Evolutionary conservation across 2,113 vertebrate genomes (phyloP).

Genomic region (Collichthys lucidus): DNA sequence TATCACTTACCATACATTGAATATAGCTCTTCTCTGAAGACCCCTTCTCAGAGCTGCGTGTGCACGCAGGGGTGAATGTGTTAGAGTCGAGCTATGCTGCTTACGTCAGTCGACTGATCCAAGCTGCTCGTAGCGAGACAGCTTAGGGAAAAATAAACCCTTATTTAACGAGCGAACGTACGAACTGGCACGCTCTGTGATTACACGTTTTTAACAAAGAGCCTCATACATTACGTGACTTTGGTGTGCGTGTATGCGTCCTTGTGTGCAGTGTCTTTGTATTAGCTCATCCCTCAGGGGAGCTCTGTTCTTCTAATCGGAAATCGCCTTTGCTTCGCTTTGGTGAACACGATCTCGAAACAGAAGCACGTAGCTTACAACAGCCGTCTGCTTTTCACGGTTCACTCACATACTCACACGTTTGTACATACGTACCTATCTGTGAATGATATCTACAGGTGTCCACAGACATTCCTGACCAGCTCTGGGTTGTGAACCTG

Average conservation of each 20-base stretch:
- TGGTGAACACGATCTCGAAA: not conserved
- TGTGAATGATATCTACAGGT: conserved; percentile 42
- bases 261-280: conserved; percentile 23
- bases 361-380: not conserved
- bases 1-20: conserved; percentile 70
- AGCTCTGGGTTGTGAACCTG: conserved; percentile 7
- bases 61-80: not conserved
- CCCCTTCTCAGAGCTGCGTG: conserved; percentile 41
- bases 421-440: not conserved
- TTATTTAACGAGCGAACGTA: conserved; percentile 35
- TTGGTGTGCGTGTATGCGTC: no score
- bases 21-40: conserved; percentile 69
- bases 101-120: conserved; percentile 48
- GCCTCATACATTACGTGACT: conserved; percentile 2
- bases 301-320: not conserved
- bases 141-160: conserved; percentile 31
- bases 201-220: conserved; percentile 51
- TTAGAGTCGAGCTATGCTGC: conserved; percentile 14
- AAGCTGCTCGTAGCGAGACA: conserved; percentile 52
- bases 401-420: not conserved
- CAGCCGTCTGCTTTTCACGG: not conserved
- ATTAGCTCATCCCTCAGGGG: conserved; percentile 34
- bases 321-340: not conserved
- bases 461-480: conserved; percentile 26
- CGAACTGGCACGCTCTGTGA: not conserved